Base-by-base conservation (phyloP, 1,140 invertebrate species). In the Rhopalosiphum maidis region DNA sequence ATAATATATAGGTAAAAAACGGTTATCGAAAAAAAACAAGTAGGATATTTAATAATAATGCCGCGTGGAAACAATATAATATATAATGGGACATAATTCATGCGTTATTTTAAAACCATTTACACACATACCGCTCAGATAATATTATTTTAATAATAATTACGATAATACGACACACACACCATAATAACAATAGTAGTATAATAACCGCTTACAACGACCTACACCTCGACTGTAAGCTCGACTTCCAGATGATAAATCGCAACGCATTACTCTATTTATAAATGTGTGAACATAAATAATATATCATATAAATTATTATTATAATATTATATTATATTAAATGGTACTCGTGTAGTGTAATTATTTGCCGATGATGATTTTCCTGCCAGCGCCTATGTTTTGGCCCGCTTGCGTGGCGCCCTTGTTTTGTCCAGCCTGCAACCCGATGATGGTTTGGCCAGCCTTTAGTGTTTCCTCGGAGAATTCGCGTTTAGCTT, bases 391-490 rank as follows among this genome's bases (percentile, higher is more conserved):
- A 86, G 98, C 98, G 18, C 99, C 98, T 94, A 99, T 97, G 96
- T 97, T 99, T 94, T 98, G 97, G 35, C 99, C 99, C 1, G 97
- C 96, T 95, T 98, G 98, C 1, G 97, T 97, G 15, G 98, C 98
- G 77, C 98, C 97, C 94, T 98, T 98, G 96, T 99, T 99, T 90
- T 97, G 97, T 86, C 99, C 98, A 91, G 98, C 98, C 95, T 99
- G 98, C 0, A 99, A 96, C 94, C 98, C 98, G 94, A 99, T 98
- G 37, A 99, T 96, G 2, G 96, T 96, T 94, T 99, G 96, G 3
- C 98, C 98, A 86, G 98, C 98, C 30, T 97, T 96, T 37, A 99
- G 95, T 94, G 98, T 97, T 94, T 98, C 98, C 94, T 99, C 98
- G 1, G 97, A 97, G 95, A 99, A 99, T 23, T 99, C 97, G 46